Percentiles rank a stretch among this genome's conserved stretches.
These are phyloP conservation scores for Bradypodion ventrale DNA, from an alignment of 2,797 vertebrate genomes.

Conservation along the genomic window DNA sequence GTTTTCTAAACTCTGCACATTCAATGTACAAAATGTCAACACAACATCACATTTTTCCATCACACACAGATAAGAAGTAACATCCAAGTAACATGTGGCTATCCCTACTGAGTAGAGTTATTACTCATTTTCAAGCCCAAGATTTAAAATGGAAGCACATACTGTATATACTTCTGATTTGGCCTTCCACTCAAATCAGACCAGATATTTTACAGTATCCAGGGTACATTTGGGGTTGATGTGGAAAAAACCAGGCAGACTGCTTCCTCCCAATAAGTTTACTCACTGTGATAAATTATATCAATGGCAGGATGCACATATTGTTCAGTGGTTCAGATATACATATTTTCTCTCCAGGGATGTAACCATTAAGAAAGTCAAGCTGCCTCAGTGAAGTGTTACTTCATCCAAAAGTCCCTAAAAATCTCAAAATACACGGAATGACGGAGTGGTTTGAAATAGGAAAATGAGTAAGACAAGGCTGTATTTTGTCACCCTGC, in stretches of 20 bases:
- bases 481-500: no score
- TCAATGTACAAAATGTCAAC: not conserved
- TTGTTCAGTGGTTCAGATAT: not conserved
- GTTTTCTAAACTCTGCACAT: not conserved
- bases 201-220: not conserved
- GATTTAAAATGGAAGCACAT: not conserved
- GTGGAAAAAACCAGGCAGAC: not conserved
- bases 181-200: not conserved
- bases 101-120: not conserved
- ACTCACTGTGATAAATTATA: not conserved
- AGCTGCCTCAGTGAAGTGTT: not conserved
- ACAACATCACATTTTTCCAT: not conserved
- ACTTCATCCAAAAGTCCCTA: not conserved
- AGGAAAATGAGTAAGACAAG: no score
- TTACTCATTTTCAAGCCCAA: not conserved
- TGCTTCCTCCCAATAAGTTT: not conserved
- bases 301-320: not conserved
- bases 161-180: no score
- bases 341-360: not conserved
- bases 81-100: not conserved
- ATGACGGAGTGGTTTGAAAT: no score
- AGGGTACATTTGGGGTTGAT: not conserved
- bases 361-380: not conserved
- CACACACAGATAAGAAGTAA: not conserved
- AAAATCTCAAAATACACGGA: not conserved